Evolutionary conservation across 2,888 invertebrate species (phyloP).

Genomic region (Pollenia griseotomentosa): DNA sequence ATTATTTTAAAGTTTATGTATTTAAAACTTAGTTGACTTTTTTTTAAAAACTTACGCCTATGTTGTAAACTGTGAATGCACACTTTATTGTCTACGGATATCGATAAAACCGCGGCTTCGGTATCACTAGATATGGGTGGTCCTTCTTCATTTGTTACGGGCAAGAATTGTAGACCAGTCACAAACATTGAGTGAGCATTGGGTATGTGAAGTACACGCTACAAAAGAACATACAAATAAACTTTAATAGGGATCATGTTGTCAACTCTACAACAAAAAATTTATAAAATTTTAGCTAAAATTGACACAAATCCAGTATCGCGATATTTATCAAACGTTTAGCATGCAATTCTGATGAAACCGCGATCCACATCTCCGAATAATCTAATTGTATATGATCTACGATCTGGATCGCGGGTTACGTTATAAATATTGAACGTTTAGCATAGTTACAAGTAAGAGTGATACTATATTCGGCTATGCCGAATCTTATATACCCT

Average conservation of each 20-base stretch:
- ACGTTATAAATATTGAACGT: too few species aligned
- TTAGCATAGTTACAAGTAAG: too few species aligned
- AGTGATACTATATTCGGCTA: too few species aligned
- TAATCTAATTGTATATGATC: too few species aligned
- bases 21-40: not conserved
- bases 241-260: not conserved
- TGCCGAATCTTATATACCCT: too few species aligned
- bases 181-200: conserved; percentile 98
- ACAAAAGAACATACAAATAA: conserved; percentile 76
- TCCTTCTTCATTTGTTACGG: conserved; percentile 88
- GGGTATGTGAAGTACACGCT: conserved; percentile 92
- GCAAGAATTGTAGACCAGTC: conserved; percentile 97
- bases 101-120: conserved; percentile 95
- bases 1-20: not conserved
- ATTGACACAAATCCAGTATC: too few species aligned
- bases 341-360: too few species aligned
- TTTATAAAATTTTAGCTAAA: too few species aligned
- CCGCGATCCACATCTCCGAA: too few species aligned
- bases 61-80: conserved; percentile 94
- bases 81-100: conserved; percentile 97
- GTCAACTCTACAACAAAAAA: too few species aligned
- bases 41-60: conserved; percentile 87
- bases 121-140: conserved; percentile 89
- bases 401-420: too few species aligned
- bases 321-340: too few species aligned